Evolutionary conservation across 2,888 invertebrate species (phyloP), one percentile per base, ranked within the genome.

Genomic region (Platycnemis pennipes): DNA sequence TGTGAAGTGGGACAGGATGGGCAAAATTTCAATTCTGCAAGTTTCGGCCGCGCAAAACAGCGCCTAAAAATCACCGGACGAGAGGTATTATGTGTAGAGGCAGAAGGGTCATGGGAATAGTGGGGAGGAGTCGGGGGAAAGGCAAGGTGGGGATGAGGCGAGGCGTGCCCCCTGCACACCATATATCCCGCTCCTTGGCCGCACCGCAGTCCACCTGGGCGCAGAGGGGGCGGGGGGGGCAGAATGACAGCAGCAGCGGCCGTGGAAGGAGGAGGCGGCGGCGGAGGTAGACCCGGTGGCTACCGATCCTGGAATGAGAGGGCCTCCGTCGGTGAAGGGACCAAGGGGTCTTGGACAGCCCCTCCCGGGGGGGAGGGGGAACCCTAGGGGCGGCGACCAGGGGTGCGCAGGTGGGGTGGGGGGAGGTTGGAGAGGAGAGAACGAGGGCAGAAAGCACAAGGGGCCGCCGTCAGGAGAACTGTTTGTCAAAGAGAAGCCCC

Each of bases 381-480:
- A 5, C 26, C 4, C 26, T 4, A 26, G 63, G 22, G 63, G 63
- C 5, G 63, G 5, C 3, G 63, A 3, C 7, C 16, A 19, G 53
- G 11, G 53, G 53, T 3, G 11, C 16, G 1, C 1, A 1, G 4
- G 53, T 11, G 11, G 1, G 53, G 53, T 11, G 8, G 53, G 53
- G 8, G 11, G 53, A 46, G 46, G 46, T 8, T 8, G 7, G 46
- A 22, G 85, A 19, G 85, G 11, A 37, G 85, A 85, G 77, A 37
- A 31, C 37, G 13, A n/a, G 77, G 77, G 37, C 11, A 85, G 37
- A 31, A 11, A 7, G 45, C 11, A 13, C 22, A 46, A 26, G 86
- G 88, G 46, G 88, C 49, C 49, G 88, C 88, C 88, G 46, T 88
- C 88, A 53, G 88, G 88, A 53, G 53, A 88, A 88, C 88, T 88